A percentile compares a stretch with the other conserved stretches of the same genome.
These are phyloP conservation scores for Urocitellus parryii DNA, from an alignment of 2,113 vertebrate species.

Conservation along the genomic window DNA sequence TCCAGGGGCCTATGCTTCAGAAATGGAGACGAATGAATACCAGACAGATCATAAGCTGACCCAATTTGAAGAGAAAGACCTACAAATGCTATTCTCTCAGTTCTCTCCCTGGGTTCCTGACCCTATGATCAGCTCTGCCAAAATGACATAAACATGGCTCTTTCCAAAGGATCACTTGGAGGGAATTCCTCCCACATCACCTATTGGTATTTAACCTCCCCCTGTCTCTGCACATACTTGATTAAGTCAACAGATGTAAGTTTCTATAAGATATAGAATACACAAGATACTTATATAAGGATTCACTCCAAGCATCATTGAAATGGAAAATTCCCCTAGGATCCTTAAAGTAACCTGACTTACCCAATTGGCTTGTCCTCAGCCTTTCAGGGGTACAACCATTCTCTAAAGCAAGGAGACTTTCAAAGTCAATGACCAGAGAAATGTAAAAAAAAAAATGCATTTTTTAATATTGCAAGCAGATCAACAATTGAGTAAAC, in stretches of 20 bases:
- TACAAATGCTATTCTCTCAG: not conserved
- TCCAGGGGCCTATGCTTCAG: slow-evolving; percentile 75
- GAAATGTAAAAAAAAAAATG: slow-evolving; percentile 49
- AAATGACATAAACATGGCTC: not conserved
- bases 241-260: not conserved
- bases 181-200: not conserved
- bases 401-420: not conserved
- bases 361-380: not conserved
- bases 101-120: slow-evolving; percentile 31
- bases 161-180: slow-evolving; percentile 34
- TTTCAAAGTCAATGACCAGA: slow-evolving; percentile 51
- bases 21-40: slow-evolving; percentile 55
- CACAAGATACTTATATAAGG: not conserved
- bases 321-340: not conserved
- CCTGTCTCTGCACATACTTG: not conserved
- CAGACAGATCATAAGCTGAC: slow-evolving; percentile 39
- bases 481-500: not conserved
- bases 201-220: slow-evolving; percentile 11
- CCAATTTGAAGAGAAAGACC: slow-evolving; percentile 60
- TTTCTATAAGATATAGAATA: not conserved
- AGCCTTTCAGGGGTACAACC: not conserved
- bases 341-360: slow-evolving; percentile 4
- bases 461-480: slow-evolving; percentile 29
- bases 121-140: not conserved
- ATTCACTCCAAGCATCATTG: slow-evolving; percentile 33